Evolutionary conservation across 92 coral and sea anemone species (phyloP), one percentile per base, ranked within the genome.

Genomic region (Actinostola sp.): DNA sequence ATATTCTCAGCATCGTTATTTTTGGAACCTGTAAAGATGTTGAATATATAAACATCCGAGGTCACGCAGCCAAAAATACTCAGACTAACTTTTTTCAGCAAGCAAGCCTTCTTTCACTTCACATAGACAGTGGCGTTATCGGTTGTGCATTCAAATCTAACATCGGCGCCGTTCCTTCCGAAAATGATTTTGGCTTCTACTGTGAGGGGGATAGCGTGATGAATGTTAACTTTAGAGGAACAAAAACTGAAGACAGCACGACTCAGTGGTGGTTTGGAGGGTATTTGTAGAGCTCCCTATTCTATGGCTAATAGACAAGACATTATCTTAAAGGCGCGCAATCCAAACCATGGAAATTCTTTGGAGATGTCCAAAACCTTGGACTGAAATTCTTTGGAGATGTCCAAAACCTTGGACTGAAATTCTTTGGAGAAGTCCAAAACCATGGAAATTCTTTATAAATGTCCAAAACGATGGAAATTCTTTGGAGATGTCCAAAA

Each of bases 221-320:
- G 33, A 64, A 64, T 42, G n/a, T 17, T 13, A 64, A 25, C 28
- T 64, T 64, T 23, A 64, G 70, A 64, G 70, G 70, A 24, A 5
- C 70, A 39, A 38, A 8, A 21, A 39, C 39, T 28, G 26, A 64
- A 41, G 70, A 64, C 24, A 64, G 70, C 31, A 64, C 70, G 2
- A 39, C 70, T 9, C 52, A 64, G 25, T 64, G 33, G 49, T 64
- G 70, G 70, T 64, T 64, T 64, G 70, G 70, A 16, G 32, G 70
- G 1, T 64, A 64, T 53, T 21, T 53, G 60, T 53, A 24, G n/a
- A n/a, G n/a, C n/a, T n/a, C n/a, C n/a, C n/a, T n/a, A n/a, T n/a
- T n/a, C n/a, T n/a, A n/a, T n/a, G n/a, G n/a, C n/a, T n/a, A n/a
- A n/a, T n/a, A n/a, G n/a, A n/a, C n/a, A n/a, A n/a, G n/a, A n/a